Percentiles rank a stretch among this genome's conserved stretches.
phyloP scores from a whole-genome alignment of 1,140 invertebrate species.

The Monochamus saltuarius region DNA sequence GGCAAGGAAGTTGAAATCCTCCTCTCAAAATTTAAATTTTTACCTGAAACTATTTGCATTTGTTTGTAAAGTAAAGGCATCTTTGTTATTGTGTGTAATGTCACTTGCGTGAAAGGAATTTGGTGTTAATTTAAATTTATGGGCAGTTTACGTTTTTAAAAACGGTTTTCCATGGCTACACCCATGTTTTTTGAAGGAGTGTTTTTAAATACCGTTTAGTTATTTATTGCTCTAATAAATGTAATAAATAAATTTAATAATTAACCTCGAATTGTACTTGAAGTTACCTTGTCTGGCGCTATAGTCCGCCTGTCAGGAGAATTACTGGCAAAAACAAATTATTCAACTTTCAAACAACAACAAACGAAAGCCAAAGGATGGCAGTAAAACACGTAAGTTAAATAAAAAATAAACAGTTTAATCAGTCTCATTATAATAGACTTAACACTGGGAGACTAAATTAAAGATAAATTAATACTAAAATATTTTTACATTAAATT shows the following conservation, averaged over 20 bases:
- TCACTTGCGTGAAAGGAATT: no score
- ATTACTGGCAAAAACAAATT: conserved; percentile 23
- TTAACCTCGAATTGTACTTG: conserved; percentile 36
- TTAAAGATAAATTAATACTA: conserved; percentile 44
- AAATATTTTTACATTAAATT: conserved; percentile 47
- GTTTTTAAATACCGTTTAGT: no score
- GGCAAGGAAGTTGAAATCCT: no score
- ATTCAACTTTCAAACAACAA: conserved; percentile 18
- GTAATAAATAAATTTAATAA: conserved; percentile 24
- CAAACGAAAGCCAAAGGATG: background rate
- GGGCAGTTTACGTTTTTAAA: no score
- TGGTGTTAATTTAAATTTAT: no score
- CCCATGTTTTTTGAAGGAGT: no score
- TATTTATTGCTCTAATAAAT: no score
- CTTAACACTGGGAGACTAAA: conserved; percentile 44
- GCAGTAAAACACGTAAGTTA: conserved; percentile 34
- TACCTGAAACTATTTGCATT: no score
- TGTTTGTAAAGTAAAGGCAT: no score
- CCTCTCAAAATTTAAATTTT: no score
- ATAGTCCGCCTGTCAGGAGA: conserved; percentile 1
- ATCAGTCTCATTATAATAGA: conserved; percentile 50
- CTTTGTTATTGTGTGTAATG: no score
- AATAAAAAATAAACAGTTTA: conserved; percentile 48
- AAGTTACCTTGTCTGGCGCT: conserved; percentile 27
- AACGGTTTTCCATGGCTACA: no score